phyloP scores from a whole-genome alignment of 2,113 vertebrate genomes.

The Bufo bufo region DNA sequence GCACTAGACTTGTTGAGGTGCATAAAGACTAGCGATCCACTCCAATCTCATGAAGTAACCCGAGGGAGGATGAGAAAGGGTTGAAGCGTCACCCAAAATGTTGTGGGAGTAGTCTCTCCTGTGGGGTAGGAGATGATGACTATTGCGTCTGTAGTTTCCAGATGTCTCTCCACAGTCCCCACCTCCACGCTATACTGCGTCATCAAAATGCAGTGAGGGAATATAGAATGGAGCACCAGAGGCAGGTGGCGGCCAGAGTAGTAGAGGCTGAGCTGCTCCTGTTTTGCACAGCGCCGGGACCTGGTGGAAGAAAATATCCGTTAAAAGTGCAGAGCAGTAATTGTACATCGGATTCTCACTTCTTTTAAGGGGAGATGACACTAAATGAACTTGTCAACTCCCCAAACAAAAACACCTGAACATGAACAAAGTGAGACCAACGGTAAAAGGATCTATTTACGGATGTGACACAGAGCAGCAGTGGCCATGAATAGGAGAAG shows the following conservation, averaged over 20 bases:
- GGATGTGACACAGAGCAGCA: not conserved
- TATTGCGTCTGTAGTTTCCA: not conserved
- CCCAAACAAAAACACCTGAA: not conserved
- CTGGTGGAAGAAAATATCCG: conserved; percentile 23
- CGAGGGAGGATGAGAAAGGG: conserved; percentile 27
- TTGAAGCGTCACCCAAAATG: not conserved
- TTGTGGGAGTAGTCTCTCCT: conserved; percentile 34
- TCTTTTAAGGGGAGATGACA: not conserved
- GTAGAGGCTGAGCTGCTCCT: conserved; percentile 40
- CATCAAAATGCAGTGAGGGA: conserved; percentile 51
- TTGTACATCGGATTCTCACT: not conserved
- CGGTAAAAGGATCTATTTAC: not conserved
- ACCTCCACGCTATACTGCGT: conserved; percentile 19
- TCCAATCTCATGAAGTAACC: not conserved
- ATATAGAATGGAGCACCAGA: conserved; percentile 49
- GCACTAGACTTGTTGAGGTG: not conserved
- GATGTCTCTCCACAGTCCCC: conserved; percentile 22
- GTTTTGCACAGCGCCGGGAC: conserved; percentile 46
- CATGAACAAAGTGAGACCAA: not conserved
- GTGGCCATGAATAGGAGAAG: not conserved
- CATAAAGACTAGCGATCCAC: not conserved
- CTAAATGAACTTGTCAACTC: not conserved
- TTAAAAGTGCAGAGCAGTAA: conserved; percentile 6
- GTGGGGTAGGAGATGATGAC: conserved; percentile 5
- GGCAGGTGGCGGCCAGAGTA: conserved; percentile 31